These are phyloP conservation scores for Origma solitaria DNA, from an alignment of 2,113 vertebrate species.

Conservation along the genomic window DNA sequence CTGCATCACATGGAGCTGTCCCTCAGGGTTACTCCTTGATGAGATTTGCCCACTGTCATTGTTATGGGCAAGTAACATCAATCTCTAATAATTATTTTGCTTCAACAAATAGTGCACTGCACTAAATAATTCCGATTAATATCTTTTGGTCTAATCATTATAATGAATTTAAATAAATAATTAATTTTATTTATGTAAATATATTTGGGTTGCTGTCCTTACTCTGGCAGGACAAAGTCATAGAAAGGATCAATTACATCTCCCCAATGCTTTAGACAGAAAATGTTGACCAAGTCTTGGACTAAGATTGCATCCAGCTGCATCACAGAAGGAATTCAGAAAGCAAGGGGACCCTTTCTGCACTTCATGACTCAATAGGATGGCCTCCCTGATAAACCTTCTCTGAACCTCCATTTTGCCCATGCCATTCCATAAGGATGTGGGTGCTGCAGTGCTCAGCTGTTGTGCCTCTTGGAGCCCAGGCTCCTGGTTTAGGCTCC, in stretches of 20 bases:
- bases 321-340: neutral
- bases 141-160: neutral
- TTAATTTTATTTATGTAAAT: neutral
- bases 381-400: neutral
- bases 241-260: neutral
- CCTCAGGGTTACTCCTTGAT: neutral
- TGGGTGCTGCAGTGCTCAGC: neutral
- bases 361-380: neutral
- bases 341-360: neutral
- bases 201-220: neutral
- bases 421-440: neutral
- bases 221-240: neutral
- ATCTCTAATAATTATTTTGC: neutral
- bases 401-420: neutral
- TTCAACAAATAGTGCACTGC: neutral
- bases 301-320: neutral
- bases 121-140: neutral
- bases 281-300: neutral
- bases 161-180: neutral
- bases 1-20: neutral
- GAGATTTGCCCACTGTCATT: neutral
- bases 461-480: neutral
- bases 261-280: neutral
- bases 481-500: neutral
- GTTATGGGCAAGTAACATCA: fast-evolving